phyloP scores from a whole-genome alignment of 2,797 vertebrate genomes.

The Mergus octosetaceus region DNA sequence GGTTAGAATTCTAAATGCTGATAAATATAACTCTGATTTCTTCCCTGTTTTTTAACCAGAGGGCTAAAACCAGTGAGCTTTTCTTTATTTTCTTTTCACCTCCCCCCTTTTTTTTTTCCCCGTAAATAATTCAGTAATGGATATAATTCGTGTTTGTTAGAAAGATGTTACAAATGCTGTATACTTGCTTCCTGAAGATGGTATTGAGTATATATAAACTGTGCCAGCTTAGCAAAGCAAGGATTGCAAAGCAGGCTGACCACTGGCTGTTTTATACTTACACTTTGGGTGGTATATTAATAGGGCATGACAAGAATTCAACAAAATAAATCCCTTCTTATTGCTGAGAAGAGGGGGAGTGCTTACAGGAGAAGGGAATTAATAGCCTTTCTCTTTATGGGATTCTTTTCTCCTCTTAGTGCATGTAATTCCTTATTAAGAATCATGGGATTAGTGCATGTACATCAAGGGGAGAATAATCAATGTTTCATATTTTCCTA shows the following conservation, averaged over 20 bases:
- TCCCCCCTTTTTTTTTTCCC: background rate
- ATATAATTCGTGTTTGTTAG: slow-evolving; percentile 15
- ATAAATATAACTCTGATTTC: background rate
- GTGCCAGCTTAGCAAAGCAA: slow-evolving; percentile 38
- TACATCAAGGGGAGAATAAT: slow-evolving; percentile 61
- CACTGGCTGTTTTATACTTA: background rate
- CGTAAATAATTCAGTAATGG: background rate
- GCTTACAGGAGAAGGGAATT: slow-evolving; percentile 45
- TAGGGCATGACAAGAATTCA: slow-evolving; percentile 36
- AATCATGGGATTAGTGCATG: slow-evolving; percentile 66
- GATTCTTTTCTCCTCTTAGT: slow-evolving; percentile 55
- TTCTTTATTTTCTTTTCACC: background rate
- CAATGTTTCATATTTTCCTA: slow-evolving; percentile 39
- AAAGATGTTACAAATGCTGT: slow-evolving; percentile 22
- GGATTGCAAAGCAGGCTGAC: slow-evolving; percentile 59
- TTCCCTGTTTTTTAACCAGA: background rate
- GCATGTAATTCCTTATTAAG: slow-evolving; percentile 34
- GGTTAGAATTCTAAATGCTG: background rate
- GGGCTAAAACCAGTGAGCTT: background rate
- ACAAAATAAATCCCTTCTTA: slow-evolving; percentile 43
- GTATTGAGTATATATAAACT: slow-evolving; percentile 11
- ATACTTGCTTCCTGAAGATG: slow-evolving; percentile 36
- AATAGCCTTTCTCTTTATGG: slow-evolving; percentile 15
- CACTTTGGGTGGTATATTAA: slow-evolving; percentile 27
- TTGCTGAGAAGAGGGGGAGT: slow-evolving; percentile 12